These are phyloP conservation scores for Acrocephalus kingi DNA, from an alignment of 2,113 vertebrate species.

Conservation along the genomic window DNA sequence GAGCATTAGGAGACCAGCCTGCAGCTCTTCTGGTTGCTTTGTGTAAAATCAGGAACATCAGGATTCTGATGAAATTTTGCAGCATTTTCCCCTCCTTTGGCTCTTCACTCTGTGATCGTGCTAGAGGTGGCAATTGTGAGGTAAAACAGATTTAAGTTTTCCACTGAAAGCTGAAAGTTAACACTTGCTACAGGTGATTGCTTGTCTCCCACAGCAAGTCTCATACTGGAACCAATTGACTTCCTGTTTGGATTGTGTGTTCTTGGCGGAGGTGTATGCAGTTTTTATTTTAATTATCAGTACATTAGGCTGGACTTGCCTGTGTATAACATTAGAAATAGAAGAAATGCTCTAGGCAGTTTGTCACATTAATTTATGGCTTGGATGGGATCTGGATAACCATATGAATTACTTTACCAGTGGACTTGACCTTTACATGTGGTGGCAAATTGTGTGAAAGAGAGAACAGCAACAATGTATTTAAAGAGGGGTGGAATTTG, in stretches of 20 bases:
- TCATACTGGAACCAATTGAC: background rate
- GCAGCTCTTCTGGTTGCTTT: constrained; percentile 30
- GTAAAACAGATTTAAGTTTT: background rate
- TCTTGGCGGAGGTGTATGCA: background rate
- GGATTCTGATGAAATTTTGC: constrained; percentile 19
- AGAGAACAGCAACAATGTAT: constrained; percentile 38
- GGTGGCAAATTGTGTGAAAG: constrained; percentile 25
- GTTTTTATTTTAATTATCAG: constrained; percentile 39
- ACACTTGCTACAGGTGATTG: background rate
- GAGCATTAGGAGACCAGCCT: constrained; percentile 40
- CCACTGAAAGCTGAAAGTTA: background rate
- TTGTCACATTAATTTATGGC: constrained; percentile 60
- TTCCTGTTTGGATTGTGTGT: background rate
- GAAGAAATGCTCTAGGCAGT: constrained; percentile 47
- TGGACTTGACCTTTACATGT: constrained; percentile 58
- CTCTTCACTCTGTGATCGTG: background rate
- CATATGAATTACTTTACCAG: constrained; percentile 60
- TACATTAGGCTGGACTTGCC: constrained; percentile 7
- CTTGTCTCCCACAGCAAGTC: constrained; percentile 21
- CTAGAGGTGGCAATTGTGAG: background rate
- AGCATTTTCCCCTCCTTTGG: background rate
- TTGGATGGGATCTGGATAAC: constrained; percentile 39
- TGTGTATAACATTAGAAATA: constrained; percentile 43
- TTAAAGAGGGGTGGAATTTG: constrained; percentile 41
- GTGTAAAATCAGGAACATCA: constrained; percentile 1